phyloP scores from a whole-genome alignment of 2,797 vertebrate species.

The Siniperca undulata region DNA sequence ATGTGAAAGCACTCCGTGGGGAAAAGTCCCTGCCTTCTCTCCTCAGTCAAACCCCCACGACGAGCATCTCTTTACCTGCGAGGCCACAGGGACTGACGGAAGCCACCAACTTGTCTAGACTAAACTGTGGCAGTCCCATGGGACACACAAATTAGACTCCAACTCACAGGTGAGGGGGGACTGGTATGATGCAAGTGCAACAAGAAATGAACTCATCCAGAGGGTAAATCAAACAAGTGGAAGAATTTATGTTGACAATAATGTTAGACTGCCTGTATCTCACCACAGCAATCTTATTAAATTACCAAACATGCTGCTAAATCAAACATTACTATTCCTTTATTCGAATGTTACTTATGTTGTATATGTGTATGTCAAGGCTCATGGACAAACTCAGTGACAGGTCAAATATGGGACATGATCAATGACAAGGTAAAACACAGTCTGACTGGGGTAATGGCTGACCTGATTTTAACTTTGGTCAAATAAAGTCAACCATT shows the following conservation, averaged over 20 bases:
- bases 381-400: neutral
- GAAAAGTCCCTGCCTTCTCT: conserved; percentile 51
- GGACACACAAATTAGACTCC: conserved; percentile 73
- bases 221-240: conserved; percentile 39
- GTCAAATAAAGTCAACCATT: conserved; percentile 73
- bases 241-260: conserved; percentile 51
- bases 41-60: conserved; percentile 53
- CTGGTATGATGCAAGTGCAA: conserved; percentile 80
- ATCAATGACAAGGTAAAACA: neutral
- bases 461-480: conserved; percentile 69
- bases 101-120: conserved; percentile 82
- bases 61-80: conserved; percentile 57
- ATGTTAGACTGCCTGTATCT: neutral
- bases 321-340: neutral
- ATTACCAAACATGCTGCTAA: neutral
- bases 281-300: neutral
- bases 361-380: neutral
- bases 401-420: neutral
- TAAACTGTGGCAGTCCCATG: conserved; percentile 57
- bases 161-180: conserved; percentile 69
- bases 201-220: conserved; percentile 69
- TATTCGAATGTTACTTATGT: neutral
- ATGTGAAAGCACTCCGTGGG: conserved; percentile 53
- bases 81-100: conserved; percentile 63
- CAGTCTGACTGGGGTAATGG: conserved; percentile 28